Conservation (phyloP, 2,888 invertebrate genomes). For the Pristionchus japonicus region DNA sequence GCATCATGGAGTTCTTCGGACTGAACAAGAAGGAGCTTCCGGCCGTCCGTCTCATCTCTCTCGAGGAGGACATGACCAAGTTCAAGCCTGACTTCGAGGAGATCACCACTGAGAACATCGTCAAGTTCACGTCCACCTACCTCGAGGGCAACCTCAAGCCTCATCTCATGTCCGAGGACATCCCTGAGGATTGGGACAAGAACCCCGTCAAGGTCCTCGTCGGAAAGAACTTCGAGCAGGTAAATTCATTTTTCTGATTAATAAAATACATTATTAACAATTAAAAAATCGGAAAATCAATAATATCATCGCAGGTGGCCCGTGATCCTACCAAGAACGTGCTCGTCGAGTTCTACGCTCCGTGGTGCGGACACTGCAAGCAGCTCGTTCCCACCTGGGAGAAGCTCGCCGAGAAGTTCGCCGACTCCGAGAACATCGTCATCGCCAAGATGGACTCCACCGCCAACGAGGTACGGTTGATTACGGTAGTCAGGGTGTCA, state of each 20-base stretch:
- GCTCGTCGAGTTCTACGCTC: conserved; percentile 91
- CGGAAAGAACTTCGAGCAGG: conserved; percentile 89
- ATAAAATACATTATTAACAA: too few relatives aligned
- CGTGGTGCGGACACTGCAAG: conserved; percentile 91
- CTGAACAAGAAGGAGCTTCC: conserved; percentile 88
- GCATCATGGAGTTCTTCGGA: conserved; percentile 99
- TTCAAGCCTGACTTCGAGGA: conserved; percentile 87
- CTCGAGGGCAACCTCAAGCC: conserved; percentile 93
- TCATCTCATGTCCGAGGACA: conserved; percentile 91
- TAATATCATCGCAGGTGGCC: too few relatives aligned
- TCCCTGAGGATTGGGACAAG: conserved; percentile 97
- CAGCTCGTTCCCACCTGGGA: conserved; percentile 97
- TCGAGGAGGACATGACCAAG: conserved; percentile 97
- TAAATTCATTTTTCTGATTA: too few relatives aligned
- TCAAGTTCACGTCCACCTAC: conserved; percentile 89
- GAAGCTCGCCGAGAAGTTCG: conserved; percentile 92
- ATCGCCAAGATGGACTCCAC: conserved; percentile 99
- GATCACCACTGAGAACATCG: conserved; percentile 82
- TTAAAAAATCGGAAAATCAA: too few relatives aligned
- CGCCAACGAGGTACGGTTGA: conserved; percentile 95
- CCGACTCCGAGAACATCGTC: conserved; percentile 85
- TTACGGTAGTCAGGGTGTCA: conserved; percentile 82
- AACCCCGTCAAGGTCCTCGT: conserved; percentile 91
- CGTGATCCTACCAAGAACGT: conserved; percentile 90
- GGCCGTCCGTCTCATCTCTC: conserved; percentile 83